A percentile compares a stretch with the other conserved stretches of the same genome.
Evolutionary conservation across 2,113 vertebrate species (phyloP).

Genomic region (Eleginops maclovinus): DNA sequence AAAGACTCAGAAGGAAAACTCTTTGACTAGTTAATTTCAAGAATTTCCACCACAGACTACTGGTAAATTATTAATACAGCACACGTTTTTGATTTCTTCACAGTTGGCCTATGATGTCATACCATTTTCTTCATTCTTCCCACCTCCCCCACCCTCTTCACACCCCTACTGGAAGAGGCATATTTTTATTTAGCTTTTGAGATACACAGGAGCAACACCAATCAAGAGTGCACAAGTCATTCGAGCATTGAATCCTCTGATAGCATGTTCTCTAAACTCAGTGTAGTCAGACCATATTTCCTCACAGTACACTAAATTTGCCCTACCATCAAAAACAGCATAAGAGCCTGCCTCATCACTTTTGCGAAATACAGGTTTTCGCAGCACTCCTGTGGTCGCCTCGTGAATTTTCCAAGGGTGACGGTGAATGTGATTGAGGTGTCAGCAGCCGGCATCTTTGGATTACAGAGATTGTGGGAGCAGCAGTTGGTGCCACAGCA

Average conservation of each 20-base stretch:
- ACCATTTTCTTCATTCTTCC: not conserved
- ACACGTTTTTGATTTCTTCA: not conserved
- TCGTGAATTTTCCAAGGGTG: slow-evolving; percentile 58
- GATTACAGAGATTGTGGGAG: slow-evolving; percentile 75
- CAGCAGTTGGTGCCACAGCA: slow-evolving; percentile 74
- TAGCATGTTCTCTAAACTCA: slow-evolving; percentile 43
- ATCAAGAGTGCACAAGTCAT: slow-evolving; percentile 26
- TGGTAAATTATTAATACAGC: slow-evolving; percentile 10
- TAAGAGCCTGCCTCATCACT: slow-evolving; percentile 58
- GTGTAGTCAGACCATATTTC: slow-evolving; percentile 22
- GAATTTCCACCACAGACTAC: too few relatives aligned
- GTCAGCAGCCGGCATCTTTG: slow-evolving; percentile 79
- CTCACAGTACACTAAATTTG: slow-evolving; percentile 33
- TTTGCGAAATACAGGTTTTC: slow-evolving; percentile 46
- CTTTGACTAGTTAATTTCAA: too few relatives aligned
- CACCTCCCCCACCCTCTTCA: too few relatives aligned
- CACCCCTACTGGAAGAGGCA: not conserved
- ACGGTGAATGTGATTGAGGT: slow-evolving; percentile 78
- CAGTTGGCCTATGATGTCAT: slow-evolving; percentile 1
- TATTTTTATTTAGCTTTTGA: not conserved
- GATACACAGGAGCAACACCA: not conserved
- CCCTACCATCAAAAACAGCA: slow-evolving; percentile 34
- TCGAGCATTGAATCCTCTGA: slow-evolving; percentile 35
- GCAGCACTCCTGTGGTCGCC: slow-evolving; percentile 27
- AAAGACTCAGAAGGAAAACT: too few relatives aligned